These are phyloP conservation scores for Rotaria macrura DNA, from an alignment of 2,888 invertebrate species.

Conservation along the genomic window DNA sequence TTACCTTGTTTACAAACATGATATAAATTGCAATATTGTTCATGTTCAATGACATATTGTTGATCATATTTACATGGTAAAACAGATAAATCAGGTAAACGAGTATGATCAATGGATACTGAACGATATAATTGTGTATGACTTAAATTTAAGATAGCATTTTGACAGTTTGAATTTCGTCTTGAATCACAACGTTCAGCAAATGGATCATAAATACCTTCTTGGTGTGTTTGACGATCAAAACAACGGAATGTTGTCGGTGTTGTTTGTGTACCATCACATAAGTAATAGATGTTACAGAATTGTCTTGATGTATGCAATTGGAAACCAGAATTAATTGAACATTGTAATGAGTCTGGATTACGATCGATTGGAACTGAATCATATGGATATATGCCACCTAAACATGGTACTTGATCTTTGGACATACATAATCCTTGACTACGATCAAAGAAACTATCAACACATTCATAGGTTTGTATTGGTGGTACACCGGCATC, in stretches of 20 bases:
- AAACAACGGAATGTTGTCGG: conserved; percentile 27
- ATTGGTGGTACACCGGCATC: not conserved
- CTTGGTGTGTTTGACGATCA: conserved; percentile 23
- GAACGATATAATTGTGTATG: conserved; percentile 24
- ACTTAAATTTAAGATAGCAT: conserved; percentile 16
- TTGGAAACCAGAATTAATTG: conserved; percentile 21
- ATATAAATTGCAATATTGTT: conserved; percentile 33
- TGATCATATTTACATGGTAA: conserved; percentile 28
- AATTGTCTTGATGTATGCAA: conserved; percentile 26
- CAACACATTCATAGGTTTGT: conserved; percentile 26
- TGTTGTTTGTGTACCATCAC: conserved; percentile 25
- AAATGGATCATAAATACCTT: conserved; percentile 29
- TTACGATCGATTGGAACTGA: conserved; percentile 3
- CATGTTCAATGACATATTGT: conserved; percentile 31
- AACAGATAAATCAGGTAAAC: conserved; percentile 4
- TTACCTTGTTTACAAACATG: conserved; percentile 32
- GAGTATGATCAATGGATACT: conserved; percentile 26
- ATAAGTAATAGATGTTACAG: conserved; percentile 32
- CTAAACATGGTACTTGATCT: conserved; percentile 18
- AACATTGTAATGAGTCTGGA: conserved; percentile 27
- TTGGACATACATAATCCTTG: conserved; percentile 12
- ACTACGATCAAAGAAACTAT: conserved; percentile 22
- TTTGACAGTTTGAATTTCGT: not conserved
- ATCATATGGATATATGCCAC: conserved; percentile 28
- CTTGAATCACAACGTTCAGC: conserved; percentile 25